phyloP scores from a whole-genome alignment of 2,888 invertebrate species.

The Parthenolecanium corni region DNA sequence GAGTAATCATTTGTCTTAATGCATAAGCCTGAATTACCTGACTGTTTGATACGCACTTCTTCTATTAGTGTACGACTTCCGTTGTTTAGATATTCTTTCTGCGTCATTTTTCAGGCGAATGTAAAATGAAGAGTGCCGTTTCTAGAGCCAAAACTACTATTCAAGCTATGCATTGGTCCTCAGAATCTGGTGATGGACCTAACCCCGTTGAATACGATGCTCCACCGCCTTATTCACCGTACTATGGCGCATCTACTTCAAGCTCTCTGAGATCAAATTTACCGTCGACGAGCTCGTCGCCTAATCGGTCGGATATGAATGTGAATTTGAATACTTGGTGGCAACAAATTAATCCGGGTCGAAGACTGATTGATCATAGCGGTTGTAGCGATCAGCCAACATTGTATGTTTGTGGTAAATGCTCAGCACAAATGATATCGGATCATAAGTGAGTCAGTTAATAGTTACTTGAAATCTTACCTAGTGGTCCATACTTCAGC shows the following conservation, averaged over 20 bases:
- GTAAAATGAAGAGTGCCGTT: conserved; percentile 13
- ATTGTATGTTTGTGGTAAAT: conserved; percentile 20
- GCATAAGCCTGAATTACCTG: no score
- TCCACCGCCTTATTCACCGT: conserved; percentile 25
- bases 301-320: not conserved
- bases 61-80: not conserved
- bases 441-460: conserved; percentile 7
- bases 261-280: not conserved
- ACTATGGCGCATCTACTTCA: not conserved
- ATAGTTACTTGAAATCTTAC: not conserved
- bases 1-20: no score
- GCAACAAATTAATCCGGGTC: conserved; percentile 1
- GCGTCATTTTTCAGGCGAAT: conserved; percentile 10
- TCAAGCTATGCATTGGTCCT: conserved; percentile 12
- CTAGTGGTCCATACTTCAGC: not conserved
- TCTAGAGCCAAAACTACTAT: conserved; percentile 19
- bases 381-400: conserved; percentile 13
- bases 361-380: conserved; percentile 1
- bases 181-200: not conserved
- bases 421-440: conserved; percentile 15
- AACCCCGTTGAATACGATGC: conserved; percentile 20
- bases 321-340: not conserved
- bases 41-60: not conserved
- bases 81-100: not conserved
- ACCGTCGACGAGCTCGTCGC: conserved; percentile 4